Evolutionary conservation across 2,113 vertebrate species (phyloP).

Genomic region (Gymnocephalus cernua): DNA sequence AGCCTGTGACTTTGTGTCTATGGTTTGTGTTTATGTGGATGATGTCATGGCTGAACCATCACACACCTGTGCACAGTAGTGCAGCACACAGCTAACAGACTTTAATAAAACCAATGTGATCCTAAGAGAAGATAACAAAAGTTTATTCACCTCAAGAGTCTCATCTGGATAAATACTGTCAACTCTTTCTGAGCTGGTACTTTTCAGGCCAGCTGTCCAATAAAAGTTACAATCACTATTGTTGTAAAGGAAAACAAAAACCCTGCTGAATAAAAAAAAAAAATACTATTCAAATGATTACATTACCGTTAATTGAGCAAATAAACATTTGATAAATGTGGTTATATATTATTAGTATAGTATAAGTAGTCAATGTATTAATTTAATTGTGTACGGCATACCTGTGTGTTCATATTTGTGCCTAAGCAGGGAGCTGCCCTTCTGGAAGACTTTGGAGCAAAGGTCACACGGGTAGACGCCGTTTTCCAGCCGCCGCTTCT

Average conservation of each 20-base stretch:
- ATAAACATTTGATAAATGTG: no score
- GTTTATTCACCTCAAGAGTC: conserved; percentile 3
- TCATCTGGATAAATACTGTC: conserved; percentile 1
- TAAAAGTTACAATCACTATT: conserved; percentile 11
- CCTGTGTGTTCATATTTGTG: conserved; percentile 99
- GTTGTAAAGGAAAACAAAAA: neutral
- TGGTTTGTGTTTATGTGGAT: conserved; percentile 16
- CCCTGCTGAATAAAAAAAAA: neutral
- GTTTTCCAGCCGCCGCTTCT: conserved; percentile 91
- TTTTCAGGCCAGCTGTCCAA: conserved; percentile 36
- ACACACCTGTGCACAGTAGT: conserved; percentile 12
- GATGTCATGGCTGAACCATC: conserved; percentile 13
- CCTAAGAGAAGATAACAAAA: neutral
- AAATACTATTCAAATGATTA: neutral
- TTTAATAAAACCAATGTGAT: conserved; percentile 22
- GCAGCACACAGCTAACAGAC: conserved; percentile 20
- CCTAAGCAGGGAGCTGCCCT: conserved; percentile 96
- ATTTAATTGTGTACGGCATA: conserved; percentile 53
- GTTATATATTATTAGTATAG: neutral
- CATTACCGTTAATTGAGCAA: neutral
- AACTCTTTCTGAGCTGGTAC: neutral
- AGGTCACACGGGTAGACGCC: conserved; percentile 97
- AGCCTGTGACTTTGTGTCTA: neutral
- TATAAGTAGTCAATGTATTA: neutral
- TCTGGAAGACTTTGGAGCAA: conserved; percentile 99